Evolutionary conservation across 2,113 vertebrate species (phyloP), one percentile per base, ranked within the genome.

Genomic region (Atrichornis clamosus): DNA sequence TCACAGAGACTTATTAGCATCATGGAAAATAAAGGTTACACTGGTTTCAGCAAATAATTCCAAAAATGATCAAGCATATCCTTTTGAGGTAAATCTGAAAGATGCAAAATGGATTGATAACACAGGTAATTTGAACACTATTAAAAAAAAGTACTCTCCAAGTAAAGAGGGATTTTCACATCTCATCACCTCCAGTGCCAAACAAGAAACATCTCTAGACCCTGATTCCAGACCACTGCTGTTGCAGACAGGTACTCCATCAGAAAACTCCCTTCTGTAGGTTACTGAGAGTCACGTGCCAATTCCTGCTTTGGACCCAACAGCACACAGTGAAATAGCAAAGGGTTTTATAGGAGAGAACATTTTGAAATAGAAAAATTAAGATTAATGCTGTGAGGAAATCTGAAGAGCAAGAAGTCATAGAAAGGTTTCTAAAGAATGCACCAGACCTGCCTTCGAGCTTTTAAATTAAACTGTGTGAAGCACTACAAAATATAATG

Each of bases 391-490:
- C 59, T 0, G 1, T 79, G 46, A 80, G 44, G 47, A 87, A 93
- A 87, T 63, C 35, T 65, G 33, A 93, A 96, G 60, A 92, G 63
- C 60, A 94, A 90, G 47, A 75, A 93, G 74, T 46, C 23, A 1
- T 16, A 68, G 44, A 79, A 94, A 74, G 50, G n/a, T 82, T 91
- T 94, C 68, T 74, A 73, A 85, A 85, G 78, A 75, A 76, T 52
- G 41, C 47, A 64, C 56, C 73, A 89, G 73, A 58, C 35, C 32
- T 93, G 63, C 59, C 78, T 91, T 65, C 1, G 0, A 84, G 55
- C 62, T 67, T 76, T 96, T 79, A 90, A 95, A 93, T 95, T 92
- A 92, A 82, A 72, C 74, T 64, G 32, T 44, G 39, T 37, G 15
- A 93, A 65, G 46, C 58, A 60, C 56, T 35, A 73, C 35, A 65